These are phyloP conservation scores for Macrostomum cliftonense DNA, from an alignment of 2,888 invertebrate species.

Conservation along the genomic window DNA sequence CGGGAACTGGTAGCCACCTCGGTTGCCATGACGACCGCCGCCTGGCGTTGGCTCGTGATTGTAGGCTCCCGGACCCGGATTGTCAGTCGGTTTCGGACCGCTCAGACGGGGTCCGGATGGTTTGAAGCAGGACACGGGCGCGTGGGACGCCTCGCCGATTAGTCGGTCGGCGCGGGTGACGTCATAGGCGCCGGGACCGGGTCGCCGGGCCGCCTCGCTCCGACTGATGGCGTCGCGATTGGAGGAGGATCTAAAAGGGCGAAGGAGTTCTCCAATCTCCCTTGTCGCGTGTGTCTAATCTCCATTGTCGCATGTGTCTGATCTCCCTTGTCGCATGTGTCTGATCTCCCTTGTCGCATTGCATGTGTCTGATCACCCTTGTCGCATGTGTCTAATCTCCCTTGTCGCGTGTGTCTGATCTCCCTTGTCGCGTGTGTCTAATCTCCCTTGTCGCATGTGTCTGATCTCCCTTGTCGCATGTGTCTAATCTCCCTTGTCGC, in stretches of 20 bases:
- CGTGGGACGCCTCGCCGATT: conserved; percentile 20
- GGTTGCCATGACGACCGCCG: conserved; percentile 13
- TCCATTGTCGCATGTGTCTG: no score
- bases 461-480: no score
- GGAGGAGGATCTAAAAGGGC: conserved; percentile 33
- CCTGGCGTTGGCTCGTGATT: conserved; percentile 13
- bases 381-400: no score
- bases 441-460: no score
- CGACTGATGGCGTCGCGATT: conserved; percentile 22
- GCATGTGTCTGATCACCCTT: no score
- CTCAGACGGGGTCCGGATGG: conserved; percentile 17
- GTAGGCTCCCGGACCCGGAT: conserved; percentile 34
- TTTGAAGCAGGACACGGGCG: conserved; percentile 31
- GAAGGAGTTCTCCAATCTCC: conserved; percentile 19
- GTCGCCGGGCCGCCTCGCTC: conserved; percentile 6
- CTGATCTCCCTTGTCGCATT: no score
- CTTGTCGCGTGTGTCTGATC: no score
- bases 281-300: no score
- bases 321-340: no score
- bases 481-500: no score
- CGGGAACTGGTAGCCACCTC: conserved; percentile 1
- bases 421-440: no score
- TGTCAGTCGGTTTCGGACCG: conserved; percentile 14
- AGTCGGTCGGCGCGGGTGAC: conserved; percentile 23
- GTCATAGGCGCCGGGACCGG: conserved; percentile 26